Percentiles rank a stretch among this genome's conserved stretches.
phyloP scores from a whole-genome alignment of 2,797 vertebrate species.

The Siniperca scherzeri region DNA sequence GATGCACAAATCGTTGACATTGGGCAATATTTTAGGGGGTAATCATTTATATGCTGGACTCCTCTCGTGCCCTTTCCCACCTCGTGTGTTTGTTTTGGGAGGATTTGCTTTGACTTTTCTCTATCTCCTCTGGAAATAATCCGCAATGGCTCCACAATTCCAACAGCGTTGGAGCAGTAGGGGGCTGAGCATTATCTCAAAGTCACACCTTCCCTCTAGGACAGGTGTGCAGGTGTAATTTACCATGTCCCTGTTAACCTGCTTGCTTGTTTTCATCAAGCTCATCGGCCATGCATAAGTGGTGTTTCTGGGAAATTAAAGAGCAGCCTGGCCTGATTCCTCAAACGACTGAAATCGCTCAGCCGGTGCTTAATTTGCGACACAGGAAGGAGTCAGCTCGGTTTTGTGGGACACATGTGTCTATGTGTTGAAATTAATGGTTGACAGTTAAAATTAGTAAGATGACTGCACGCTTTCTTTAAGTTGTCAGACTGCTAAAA shows the following conservation, averaged over 20 bases:
- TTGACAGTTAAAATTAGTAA: conserved; percentile 46
- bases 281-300: conserved; percentile 71
- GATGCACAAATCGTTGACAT: conserved; percentile 50
- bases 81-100: conserved; percentile 46
- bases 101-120: conserved; percentile 53
- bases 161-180: not conserved
- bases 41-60: conserved; percentile 61
- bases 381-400: conserved; percentile 42
- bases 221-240: conserved; percentile 79
- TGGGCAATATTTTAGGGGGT: conserved; percentile 34
- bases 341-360: conserved; percentile 66
- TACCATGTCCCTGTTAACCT: conserved; percentile 76
- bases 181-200: conserved; percentile 61
- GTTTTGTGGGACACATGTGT: conserved; percentile 35
- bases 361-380: conserved; percentile 55
- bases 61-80: conserved; percentile 43
- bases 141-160: conserved; percentile 23
- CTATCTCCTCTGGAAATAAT: conserved; percentile 58
- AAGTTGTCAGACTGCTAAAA: not conserved
- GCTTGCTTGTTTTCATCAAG: conserved; percentile 77
- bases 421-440: conserved; percentile 45
- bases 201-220: conserved; percentile 72
- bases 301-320: conserved; percentile 67
- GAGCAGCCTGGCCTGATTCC: conserved; percentile 69
- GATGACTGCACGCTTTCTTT: conserved; percentile 2